phyloP scores from a whole-genome alignment of 2,888 invertebrate genomes.

The Luperina testacea region DNA sequence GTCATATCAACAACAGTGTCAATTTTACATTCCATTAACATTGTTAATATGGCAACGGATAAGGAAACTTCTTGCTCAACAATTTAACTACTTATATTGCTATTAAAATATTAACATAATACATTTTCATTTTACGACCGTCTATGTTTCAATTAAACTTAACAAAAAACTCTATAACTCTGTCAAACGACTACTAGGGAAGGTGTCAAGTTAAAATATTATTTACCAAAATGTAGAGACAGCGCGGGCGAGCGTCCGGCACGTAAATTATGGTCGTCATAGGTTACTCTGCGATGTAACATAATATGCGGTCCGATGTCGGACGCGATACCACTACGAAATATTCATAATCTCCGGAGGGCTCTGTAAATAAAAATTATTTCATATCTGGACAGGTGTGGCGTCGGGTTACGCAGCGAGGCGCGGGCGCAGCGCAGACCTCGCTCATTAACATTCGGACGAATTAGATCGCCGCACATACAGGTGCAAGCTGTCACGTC shows the following conservation, averaged over 20 bases:
- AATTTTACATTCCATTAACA: slow-evolving; percentile 24
- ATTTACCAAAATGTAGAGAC: slow-evolving; percentile 65
- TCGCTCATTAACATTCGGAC: slow-evolving; percentile 84
- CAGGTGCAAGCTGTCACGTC: slow-evolving; percentile 84
- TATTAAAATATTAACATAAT: slow-evolving; percentile 46
- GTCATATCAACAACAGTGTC: slow-evolving; percentile 9
- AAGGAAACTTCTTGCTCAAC: slow-evolving; percentile 24
- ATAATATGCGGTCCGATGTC: slow-evolving; percentile 84
- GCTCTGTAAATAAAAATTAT: slow-evolving; percentile 88
- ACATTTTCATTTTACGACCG: slow-evolving; percentile 45
- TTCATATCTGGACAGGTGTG: slow-evolving; percentile 87
- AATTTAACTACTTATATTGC: slow-evolving; percentile 25
- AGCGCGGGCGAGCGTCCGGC: slow-evolving; percentile 64
- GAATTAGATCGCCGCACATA: slow-evolving; percentile 81
- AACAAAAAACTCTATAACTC: slow-evolving; percentile 67
- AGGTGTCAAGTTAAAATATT: slow-evolving; percentile 77
- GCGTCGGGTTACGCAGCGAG: slow-evolving; percentile 83
- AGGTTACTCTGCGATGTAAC: slow-evolving; percentile 80
- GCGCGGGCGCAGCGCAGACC: slow-evolving; percentile 59
- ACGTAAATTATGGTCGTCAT: slow-evolving; percentile 82
- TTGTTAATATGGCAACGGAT: slow-evolving; percentile 21
- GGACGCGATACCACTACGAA: slow-evolving; percentile 82
- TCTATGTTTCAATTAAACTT: slow-evolving; percentile 51
- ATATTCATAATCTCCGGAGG: slow-evolving; percentile 87
- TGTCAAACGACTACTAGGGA: slow-evolving; percentile 74